Evolutionary conservation across 2,113 vertebrate species (phyloP).

Genomic region (Pseudopipra pipra): DNA sequence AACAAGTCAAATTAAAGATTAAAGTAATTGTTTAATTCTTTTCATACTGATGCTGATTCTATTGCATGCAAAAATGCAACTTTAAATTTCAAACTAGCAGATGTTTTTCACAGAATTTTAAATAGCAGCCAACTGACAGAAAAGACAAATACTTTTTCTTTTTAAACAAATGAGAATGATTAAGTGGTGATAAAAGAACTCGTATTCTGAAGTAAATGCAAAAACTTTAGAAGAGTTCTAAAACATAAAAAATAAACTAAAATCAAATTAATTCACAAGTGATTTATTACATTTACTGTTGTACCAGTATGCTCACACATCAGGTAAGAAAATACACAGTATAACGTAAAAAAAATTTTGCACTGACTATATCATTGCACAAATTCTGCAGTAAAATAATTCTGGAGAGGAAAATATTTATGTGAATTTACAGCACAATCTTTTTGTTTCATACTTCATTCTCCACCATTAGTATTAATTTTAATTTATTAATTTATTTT

Average conservation of each 20-base stretch:
- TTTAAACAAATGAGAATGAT: slow-evolving; percentile 5
- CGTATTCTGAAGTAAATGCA: not conserved
- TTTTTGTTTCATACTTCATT: not conserved
- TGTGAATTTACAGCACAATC: not conserved
- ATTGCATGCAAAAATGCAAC: not conserved
- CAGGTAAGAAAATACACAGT: not conserved
- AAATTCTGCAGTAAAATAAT: not conserved
- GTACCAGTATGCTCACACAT: not conserved
- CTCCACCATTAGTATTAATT: not conserved
- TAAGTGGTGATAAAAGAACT: slow-evolving; percentile 10
- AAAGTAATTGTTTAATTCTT: slow-evolving; percentile 9
- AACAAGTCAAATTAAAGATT: slow-evolving; percentile 15
- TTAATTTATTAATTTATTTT: not conserved
- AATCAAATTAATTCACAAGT: not conserved
- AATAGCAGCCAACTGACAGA: slow-evolving; percentile 18
- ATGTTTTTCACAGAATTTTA: slow-evolving; percentile 39
- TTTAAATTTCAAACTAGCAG: slow-evolving; percentile 23
- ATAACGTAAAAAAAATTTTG: not conserved
- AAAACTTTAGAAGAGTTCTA: not conserved
- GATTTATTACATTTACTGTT: not conserved
- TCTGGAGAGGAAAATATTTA: not conserved
- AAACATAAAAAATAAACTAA: not conserved
- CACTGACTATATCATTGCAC: not conserved
- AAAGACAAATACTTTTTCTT: not conserved
- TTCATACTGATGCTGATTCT: not conserved